Percentiles rank a stretch among this genome's conserved stretches.
phyloP scores from a whole-genome alignment of 2,113 vertebrate genomes.

The Sula dactylatra region DNA sequence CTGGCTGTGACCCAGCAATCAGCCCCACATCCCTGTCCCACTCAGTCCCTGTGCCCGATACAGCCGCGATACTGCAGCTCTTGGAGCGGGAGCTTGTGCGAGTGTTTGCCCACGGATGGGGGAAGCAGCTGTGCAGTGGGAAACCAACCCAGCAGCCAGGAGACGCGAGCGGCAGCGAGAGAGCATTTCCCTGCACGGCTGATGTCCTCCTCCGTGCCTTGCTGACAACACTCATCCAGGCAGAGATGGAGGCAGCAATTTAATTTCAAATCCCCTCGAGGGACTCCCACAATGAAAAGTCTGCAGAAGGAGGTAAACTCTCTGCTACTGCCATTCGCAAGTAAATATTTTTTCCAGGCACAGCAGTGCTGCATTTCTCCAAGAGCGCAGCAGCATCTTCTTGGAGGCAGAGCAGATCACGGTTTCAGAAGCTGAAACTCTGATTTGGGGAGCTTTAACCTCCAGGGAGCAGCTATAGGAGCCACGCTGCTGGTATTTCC shows the following conservation, averaged over 20 bases:
- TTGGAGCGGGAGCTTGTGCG: fast-evolving
- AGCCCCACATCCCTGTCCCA: neutral
- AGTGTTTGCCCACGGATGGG: fast-evolving
- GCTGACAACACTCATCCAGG: neutral
- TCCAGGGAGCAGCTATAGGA: neutral
- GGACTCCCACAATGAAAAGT: neutral
- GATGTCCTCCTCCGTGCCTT: neutral
- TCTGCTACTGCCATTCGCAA: neutral
- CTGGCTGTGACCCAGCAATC: neutral
- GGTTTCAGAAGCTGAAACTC: neutral
- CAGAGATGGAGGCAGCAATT: neutral
- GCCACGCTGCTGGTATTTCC: neutral
- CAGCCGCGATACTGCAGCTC: fast-evolving
- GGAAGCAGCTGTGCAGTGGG: neutral
- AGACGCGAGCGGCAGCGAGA: neutral
- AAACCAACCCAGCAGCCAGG: neutral
- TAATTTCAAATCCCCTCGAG: neutral
- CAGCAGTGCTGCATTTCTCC: neutral
- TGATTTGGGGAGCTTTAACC: neutral
- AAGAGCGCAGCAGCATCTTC: neutral
- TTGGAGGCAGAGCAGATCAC: neutral
- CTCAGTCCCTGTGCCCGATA: fast-evolving
- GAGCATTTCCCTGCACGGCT: neutral
- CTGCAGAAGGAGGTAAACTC: neutral
- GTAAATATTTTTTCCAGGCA: neutral